Evolutionary conservation across 2,113 vertebrate species (phyloP).

Genomic region (Serilophus lunatus): DNA sequence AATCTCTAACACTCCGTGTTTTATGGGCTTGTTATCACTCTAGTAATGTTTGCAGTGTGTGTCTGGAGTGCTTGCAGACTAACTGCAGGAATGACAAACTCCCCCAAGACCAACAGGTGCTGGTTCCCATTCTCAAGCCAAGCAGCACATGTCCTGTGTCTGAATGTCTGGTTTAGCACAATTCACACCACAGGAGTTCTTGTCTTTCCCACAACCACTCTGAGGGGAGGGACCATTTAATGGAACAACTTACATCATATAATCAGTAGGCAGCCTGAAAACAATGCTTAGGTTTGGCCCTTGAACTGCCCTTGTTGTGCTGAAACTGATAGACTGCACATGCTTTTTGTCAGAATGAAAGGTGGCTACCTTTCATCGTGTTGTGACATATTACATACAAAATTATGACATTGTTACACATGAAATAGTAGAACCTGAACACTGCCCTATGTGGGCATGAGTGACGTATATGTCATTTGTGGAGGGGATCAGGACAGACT

Average conservation of each 20-base stretch:
- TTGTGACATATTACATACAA: background rate
- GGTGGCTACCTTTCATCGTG: background rate
- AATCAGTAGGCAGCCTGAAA: background rate
- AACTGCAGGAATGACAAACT: background rate
- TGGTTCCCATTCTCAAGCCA: background rate
- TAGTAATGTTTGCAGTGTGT: background rate
- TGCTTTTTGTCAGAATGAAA: constrained; percentile 40
- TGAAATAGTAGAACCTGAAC: background rate
- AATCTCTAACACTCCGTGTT: background rate
- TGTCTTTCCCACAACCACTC: background rate
- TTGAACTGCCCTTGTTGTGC: constrained; percentile 31
- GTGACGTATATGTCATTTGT: background rate
- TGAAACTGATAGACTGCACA: background rate
- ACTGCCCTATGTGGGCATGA: background rate
- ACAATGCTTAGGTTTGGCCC: background rate
- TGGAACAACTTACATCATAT: background rate
- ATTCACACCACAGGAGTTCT: background rate
- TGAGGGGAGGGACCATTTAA: background rate
- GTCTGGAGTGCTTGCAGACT: background rate
- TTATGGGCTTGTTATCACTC: constrained; percentile 2
- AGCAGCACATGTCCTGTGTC: background rate
- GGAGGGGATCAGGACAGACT: background rate
- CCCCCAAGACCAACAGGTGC: background rate
- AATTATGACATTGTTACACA: constrained; percentile 1
- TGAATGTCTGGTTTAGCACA: background rate